A percentile compares a stretch with the other conserved stretches of the same genome.
Evolutionary conservation across 2,888 invertebrate genomes (phyloP).

Genomic region (Nemotelus pantherinus): DNA sequence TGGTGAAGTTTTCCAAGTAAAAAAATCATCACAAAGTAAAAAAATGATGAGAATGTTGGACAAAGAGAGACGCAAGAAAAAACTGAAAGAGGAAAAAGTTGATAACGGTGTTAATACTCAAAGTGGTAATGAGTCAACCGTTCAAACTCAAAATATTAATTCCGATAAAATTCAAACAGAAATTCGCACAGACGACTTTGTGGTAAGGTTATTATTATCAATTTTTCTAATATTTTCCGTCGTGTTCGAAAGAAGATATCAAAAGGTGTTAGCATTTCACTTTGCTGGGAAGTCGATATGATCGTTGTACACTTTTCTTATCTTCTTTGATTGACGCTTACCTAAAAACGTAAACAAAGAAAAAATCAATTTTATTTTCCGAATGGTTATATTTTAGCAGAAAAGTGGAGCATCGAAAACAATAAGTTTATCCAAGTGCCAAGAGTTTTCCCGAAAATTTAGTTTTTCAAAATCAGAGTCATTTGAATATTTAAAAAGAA

Average conservation of each 20-base stretch:
- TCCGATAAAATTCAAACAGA: constrained; percentile 72
- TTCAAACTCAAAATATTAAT: constrained; percentile 60
- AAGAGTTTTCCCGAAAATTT: too few relatives aligned
- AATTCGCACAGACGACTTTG: constrained; percentile 76
- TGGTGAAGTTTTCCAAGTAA: constrained; percentile 92
- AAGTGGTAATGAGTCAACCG: constrained; percentile 46
- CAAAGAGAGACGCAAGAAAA: constrained; percentile 72
- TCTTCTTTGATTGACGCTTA: neutral
- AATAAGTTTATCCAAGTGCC: too few relatives aligned
- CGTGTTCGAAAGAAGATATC: neutral
- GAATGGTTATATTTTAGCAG: too few relatives aligned
- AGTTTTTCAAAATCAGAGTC: too few relatives aligned
- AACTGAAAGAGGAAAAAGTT: constrained; percentile 57
- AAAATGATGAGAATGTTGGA: constrained; percentile 85
- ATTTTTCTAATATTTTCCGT: constrained; percentile 53
- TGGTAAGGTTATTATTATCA: constrained; percentile 69
- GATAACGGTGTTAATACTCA: constrained; percentile 47
- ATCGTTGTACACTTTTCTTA: neutral
- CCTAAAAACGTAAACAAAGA: neutral
- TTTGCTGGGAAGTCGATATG: too few relatives aligned
- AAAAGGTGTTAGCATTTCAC: neutral
- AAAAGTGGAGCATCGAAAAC: too few relatives aligned
- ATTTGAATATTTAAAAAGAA: too few relatives aligned
- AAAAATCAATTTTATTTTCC: neutral
- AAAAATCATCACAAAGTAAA: constrained; percentile 94